Evolutionary conservation across 2,888 invertebrate species (phyloP).

Genomic region (Coenonympha glycerion): DNA sequence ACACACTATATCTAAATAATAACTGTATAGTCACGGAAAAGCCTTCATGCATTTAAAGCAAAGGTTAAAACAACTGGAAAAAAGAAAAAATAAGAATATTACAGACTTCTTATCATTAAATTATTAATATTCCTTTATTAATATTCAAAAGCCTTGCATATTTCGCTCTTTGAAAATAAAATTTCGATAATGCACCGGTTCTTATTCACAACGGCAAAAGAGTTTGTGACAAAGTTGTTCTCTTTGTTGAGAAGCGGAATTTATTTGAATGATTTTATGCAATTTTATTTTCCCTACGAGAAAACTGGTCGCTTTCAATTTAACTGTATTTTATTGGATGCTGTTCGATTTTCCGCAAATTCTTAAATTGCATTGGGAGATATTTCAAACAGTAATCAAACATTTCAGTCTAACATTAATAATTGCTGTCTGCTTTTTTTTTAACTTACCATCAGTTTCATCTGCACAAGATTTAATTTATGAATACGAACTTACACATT

Average conservation of each 20-base stretch:
- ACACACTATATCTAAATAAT: no score
- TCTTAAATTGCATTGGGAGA: neutral
- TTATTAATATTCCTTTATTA: constrained; percentile 13
- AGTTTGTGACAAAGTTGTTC: constrained; percentile 26
- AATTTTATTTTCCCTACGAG: constrained; percentile 21
- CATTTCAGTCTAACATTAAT: neutral
- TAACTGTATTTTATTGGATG: constrained; percentile 4
- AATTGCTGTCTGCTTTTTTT: no score
- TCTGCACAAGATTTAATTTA: no score
- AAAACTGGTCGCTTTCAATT: constrained; percentile 14
- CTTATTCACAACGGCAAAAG: constrained; percentile 27
- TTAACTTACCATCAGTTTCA: no score
- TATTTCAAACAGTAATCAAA: neutral
- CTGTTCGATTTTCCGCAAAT: constrained; percentile 2
- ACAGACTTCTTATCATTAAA: no score
- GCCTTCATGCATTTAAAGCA: no score
- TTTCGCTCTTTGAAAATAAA: constrained; percentile 17
- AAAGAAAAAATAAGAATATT: no score
- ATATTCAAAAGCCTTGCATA: constrained; percentile 18
- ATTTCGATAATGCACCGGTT: constrained; percentile 26
- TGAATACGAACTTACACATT: no score
- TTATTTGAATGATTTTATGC: constrained; percentile 27
- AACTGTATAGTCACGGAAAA: no score
- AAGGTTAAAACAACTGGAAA: no score
- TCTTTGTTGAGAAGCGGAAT: constrained; percentile 24